Base-by-base conservation (phyloP, 2,113 vertebrate genomes). In the Catharus bicknelli region DNA sequence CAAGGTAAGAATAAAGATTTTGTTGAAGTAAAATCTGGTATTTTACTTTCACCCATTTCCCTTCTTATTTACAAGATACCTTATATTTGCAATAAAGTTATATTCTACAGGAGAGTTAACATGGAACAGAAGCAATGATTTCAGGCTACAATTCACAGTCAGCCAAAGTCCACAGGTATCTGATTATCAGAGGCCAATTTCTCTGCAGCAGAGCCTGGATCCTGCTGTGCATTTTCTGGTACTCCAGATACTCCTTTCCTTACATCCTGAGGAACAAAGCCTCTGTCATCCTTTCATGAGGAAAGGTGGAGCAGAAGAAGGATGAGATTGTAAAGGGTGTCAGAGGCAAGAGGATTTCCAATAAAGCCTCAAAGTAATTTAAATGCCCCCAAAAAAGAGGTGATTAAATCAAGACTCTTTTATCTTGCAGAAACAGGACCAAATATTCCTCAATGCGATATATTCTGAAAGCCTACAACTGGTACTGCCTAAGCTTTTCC, bases 1-100 rank as follows among this genome's bases (percentile, higher is more conserved):
- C 75, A 59, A 89, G 82, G 72, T 15, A 95, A 93, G 72, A 75
- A 95, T 12, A 78, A 91, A 85, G 83, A 86, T 23, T 45, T 58
- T n/a, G 38, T 29, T 82, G 42, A 94, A 30, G 21, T 74, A 66
- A 96, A 81, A 74, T n/a, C 22, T 20, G 36, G 34, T 38, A 8
- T 50, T 87, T 87, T 22, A 42, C 29, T 69, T 86, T 53, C 32
- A 84, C 9, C 16, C 20, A 7, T 68, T 84, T 54, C 25, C 38
- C n/a, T 42, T 16, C 13, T 16, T 54, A 77, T 20, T 53, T 36
- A 23, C 5, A 61, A 27, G 27, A 47, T 23, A 26, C 12, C 27
- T 21, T 54, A 13, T 14, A 30, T 68, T 82, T 72, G 40, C 12
- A 53, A 45, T 59, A 21, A 84, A 79, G 27, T 53, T 55, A 32